Evolutionary conservation across 2,797 vertebrate species (phyloP).

Genomic region (Artibeus lituratus): DNA sequence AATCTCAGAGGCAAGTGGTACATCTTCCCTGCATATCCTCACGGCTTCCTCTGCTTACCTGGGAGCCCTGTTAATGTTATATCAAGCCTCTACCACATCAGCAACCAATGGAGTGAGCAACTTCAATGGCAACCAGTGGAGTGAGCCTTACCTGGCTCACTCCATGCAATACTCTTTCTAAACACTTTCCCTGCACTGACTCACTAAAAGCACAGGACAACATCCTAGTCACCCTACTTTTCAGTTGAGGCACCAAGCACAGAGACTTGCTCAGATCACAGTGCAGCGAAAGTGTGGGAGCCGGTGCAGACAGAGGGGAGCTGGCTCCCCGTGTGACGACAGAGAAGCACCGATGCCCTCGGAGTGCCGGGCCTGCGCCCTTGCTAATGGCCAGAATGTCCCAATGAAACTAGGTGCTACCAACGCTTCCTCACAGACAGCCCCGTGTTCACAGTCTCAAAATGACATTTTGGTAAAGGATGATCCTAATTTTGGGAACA

Average conservation of each 20-base stretch:
- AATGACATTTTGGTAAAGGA: background rate
- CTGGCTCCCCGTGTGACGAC: background rate
- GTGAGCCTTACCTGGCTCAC: background rate
- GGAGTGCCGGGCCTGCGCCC: too few relatives aligned
- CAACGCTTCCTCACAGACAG: background rate
- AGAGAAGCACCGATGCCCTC: fast-evolving
- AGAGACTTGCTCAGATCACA: background rate
- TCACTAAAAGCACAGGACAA: background rate
- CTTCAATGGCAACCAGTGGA: too few relatives aligned
- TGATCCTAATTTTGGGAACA: background rate
- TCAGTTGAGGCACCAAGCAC: background rate
- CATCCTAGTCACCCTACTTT: background rate
- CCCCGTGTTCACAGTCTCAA: background rate
- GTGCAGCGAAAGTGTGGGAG: background rate
- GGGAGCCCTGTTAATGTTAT: fast-evolving
- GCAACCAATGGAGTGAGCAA: background rate
- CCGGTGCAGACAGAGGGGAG: fast-evolving
- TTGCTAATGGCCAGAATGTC: background rate
- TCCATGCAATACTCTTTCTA: background rate
- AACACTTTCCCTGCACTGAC: background rate
- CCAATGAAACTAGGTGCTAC: background rate
- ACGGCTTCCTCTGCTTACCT: background rate
- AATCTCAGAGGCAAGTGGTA: background rate
- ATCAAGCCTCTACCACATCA: too few relatives aligned
- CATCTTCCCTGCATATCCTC: background rate